phyloP scores from a whole-genome alignment of 2,113 vertebrate species.

The Boleophthalmus pectinirostris region DNA sequence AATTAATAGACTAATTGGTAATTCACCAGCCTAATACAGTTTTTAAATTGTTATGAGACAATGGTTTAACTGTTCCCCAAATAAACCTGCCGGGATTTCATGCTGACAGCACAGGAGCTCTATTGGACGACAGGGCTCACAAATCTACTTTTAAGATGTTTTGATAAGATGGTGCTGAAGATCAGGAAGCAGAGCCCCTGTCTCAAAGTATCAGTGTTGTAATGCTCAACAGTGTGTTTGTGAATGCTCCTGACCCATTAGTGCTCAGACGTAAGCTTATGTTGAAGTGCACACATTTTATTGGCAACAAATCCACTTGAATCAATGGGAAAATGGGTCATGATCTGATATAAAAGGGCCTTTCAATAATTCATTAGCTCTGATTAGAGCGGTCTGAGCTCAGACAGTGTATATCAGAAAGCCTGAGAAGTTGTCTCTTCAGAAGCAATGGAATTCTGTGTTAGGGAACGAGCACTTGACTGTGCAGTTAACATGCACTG shows the following conservation, averaged over 20 bases:
- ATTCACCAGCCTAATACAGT: too few species aligned
- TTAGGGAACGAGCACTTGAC: slow-evolving; percentile 48
- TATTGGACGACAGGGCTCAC: slow-evolving; percentile 1
- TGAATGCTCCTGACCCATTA: slow-evolving; percentile 22
- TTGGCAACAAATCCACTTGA: slow-evolving; percentile 59
- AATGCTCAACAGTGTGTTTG: slow-evolving; percentile 19
- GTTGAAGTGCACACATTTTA: slow-evolving; percentile 59
- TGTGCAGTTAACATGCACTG: slow-evolving; percentile 17
- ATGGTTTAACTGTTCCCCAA: too few species aligned
- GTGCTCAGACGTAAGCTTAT: slow-evolving; percentile 35
- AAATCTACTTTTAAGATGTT: slow-evolving; percentile 14
- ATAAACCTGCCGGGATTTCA: too few species aligned
- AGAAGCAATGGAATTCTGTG: slow-evolving; percentile 30
- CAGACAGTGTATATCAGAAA: slow-evolving; percentile 41
- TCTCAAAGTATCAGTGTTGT: slow-evolving; percentile 22
- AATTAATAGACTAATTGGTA: too few species aligned
- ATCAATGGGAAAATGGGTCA: slow-evolving; percentile 70
- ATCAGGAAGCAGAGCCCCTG: slow-evolving; percentile 19
- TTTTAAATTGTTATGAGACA: too few species aligned
- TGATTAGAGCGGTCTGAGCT: slow-evolving; percentile 65
- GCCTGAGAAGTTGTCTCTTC: slow-evolving; percentile 4
- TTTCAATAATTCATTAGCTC: slow-evolving; percentile 69
- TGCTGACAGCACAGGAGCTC: too few species aligned
- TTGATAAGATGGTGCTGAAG: background rate
- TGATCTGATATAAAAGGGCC: slow-evolving; percentile 72